Conservation (phyloP, 64 coral and sea anemone genomes). For the Pachyseris speciosa region DNA sequence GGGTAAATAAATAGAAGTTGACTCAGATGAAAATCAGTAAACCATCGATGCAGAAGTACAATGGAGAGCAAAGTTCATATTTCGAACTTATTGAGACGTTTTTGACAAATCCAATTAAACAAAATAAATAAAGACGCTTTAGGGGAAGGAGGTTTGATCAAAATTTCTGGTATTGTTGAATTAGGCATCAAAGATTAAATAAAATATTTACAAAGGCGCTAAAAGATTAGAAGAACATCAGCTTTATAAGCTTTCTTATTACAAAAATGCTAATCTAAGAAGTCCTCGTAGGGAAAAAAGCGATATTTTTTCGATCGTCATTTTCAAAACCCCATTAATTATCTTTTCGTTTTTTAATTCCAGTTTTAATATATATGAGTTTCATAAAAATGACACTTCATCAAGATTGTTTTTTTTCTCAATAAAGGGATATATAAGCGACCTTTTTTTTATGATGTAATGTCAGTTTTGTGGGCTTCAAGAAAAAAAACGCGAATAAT, state of each 20-base stretch:
- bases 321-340: too few relatives aligned
- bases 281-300: not conserved
- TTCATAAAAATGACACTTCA: too few relatives aligned
- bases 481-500: too few relatives aligned
- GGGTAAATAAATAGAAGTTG: too few relatives aligned
- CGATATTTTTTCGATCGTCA: not conserved
- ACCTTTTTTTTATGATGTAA: too few relatives aligned
- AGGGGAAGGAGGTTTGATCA: not conserved
- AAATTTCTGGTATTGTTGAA: not conserved
- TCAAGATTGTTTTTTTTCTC: too few relatives aligned
- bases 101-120: not conserved
- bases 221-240: not conserved
- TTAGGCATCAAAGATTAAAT: not conserved
- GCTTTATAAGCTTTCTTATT: not conserved
- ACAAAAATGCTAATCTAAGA: constrained; percentile 11
- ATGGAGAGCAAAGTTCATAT: not conserved
- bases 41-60: not conserved
- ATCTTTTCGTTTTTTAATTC: too few relatives aligned
- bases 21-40: not conserved
- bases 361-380: too few relatives aligned
- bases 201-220: not conserved
- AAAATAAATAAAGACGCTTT: not conserved
- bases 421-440: too few relatives aligned
- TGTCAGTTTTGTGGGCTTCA: too few relatives aligned
- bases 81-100: not conserved